These are phyloP conservation scores for Podargus strigoides DNA, from an alignment of 2,797 vertebrate species.

Conservation along the genomic window DNA sequence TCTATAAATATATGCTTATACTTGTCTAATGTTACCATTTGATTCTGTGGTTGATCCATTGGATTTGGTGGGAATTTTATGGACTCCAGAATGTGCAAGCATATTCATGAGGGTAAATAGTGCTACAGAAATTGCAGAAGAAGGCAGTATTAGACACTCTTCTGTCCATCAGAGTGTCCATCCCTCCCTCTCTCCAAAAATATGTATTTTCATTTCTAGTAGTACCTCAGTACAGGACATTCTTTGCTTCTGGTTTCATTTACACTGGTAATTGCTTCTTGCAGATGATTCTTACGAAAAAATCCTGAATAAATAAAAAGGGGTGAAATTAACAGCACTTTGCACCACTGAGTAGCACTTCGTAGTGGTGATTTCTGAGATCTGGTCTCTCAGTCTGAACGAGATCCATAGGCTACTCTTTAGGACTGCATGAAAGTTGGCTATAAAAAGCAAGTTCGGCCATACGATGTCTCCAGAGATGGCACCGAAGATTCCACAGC, in stretches of 20 bases:
- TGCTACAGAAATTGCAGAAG: not conserved
- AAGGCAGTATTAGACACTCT: not conserved
- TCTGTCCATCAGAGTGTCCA: not conserved
- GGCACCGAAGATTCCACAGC: accelerated
- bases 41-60: not conserved
- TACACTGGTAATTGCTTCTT: not conserved
- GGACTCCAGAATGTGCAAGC: not conserved
- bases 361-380: not conserved
- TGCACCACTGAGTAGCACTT: not conserved
- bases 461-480: not conserved
- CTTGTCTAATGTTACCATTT: not conserved
- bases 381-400: not conserved
- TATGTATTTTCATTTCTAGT: not conserved
- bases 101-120: not conserved
- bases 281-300: not conserved
- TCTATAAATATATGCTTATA: not conserved
- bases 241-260: not conserved
- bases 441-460: not conserved
- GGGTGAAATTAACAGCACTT: not conserved
- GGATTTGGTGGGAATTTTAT: not conserved
- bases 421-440: not conserved
- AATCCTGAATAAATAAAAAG: not conserved
- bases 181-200: not conserved
- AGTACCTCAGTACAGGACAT: not conserved
- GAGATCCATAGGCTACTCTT: not conserved